A percentile compares a stretch with the other conserved stretches of the same genome.
Evolutionary conservation across 92 coral and sea anemone genomes (phyloP).

Genomic region (Blastomussa wellsi): DNA sequence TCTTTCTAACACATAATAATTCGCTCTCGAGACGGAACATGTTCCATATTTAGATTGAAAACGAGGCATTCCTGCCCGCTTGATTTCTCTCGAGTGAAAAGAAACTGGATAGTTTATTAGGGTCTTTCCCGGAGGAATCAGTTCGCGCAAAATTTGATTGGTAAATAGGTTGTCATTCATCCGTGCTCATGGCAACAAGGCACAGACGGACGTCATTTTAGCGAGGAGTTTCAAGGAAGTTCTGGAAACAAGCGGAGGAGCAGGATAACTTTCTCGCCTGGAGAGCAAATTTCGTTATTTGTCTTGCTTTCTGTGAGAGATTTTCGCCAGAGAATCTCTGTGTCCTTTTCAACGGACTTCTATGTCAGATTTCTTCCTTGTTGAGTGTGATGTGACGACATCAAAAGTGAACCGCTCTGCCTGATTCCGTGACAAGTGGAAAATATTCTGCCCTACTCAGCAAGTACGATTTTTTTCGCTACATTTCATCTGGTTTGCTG

Average conservation of each 20-base stretch:
- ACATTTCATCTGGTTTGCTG: neutral
- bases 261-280: neutral
- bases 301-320: neutral
- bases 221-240: constrained; percentile 25
- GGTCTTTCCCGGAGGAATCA: constrained; percentile 37
- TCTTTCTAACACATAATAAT: neutral
- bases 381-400: neutral
- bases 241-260: constrained; percentile 20
- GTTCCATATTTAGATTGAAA: neutral
- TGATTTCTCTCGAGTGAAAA: neutral
- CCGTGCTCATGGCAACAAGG: constrained; percentile 16
- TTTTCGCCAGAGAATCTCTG: neutral
- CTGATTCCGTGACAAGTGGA: constrained; percentile 35
- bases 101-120: neutral
- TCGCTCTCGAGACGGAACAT: neutral
- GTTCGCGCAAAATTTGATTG: constrained; percentile 29
- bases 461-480: neutral
- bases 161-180: constrained; percentile 48
- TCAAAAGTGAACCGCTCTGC: neutral
- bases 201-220: constrained; percentile 25
- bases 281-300: neutral
- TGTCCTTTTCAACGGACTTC: neutral
- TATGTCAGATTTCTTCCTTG: neutral
- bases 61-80: neutral
- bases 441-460: neutral